Conservation (phyloP, 2,113 vertebrate genomes). For the Gobio gobio region DNA sequence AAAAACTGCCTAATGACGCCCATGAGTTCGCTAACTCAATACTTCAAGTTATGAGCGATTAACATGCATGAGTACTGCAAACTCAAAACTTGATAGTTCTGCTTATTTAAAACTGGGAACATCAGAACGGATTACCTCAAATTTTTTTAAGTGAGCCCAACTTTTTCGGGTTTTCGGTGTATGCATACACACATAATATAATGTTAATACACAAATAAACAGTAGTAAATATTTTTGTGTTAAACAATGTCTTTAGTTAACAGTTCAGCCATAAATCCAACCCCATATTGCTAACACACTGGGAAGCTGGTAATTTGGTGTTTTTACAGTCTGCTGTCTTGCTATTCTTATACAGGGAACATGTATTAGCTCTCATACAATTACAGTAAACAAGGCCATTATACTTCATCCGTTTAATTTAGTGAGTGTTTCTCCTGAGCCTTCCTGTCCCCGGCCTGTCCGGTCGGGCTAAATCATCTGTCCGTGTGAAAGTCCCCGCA, state of each 20-base stretch:
- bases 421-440: conserved; percentile 35
- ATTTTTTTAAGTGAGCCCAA: no score
- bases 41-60: no score
- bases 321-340: background rate
- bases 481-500: conserved; percentile 58
- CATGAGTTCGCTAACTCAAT: no score
- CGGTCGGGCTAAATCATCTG: conserved; percentile 46
- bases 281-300: background rate
- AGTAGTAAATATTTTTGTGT: no score
- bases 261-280: background rate
- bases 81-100: no score
- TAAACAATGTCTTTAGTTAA: background rate
- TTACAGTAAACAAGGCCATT: conserved; percentile 11
- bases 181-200: no score
- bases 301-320: background rate
- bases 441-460: conserved; percentile 55
- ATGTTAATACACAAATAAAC: no score
- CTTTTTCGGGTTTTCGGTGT: no score
- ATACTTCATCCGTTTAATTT: conserved; percentile 39
- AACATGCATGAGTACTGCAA: no score
- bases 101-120: no score
- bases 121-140: no score
- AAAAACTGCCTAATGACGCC: no score
- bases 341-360: background rate
- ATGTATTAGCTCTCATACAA: background rate